phyloP scores from a whole-genome alignment of 2,888 invertebrate genomes.

The Labia minor region DNA sequence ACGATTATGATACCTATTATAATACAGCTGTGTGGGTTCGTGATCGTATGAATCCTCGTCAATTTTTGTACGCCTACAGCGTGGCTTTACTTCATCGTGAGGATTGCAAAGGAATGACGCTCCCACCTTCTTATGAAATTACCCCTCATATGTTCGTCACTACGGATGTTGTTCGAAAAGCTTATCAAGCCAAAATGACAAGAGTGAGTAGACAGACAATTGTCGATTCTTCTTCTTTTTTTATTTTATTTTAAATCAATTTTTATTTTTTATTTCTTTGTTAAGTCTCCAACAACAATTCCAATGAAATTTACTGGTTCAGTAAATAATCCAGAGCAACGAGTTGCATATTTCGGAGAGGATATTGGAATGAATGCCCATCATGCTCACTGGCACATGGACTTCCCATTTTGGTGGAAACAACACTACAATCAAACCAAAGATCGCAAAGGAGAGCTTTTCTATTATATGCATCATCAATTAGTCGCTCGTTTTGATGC shows the following conservation, averaged over 20 bases:
- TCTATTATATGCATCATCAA: slow-evolving; percentile 32
- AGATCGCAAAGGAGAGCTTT: slow-evolving; percentile 32
- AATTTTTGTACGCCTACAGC: slow-evolving; percentile 31
- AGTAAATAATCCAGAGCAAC: slow-evolving; percentile 30
- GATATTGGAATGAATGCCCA: slow-evolving; percentile 31
- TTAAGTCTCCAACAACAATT: slow-evolving; percentile 28
- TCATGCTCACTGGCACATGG: slow-evolving; percentile 32
- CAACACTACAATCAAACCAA: slow-evolving; percentile 27
- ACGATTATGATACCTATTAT: slow-evolving; percentile 27
- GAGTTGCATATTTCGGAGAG: slow-evolving; percentile 32
- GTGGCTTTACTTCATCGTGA: slow-evolving; percentile 29
- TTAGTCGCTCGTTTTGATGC: slow-evolving; percentile 25
- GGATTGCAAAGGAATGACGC: slow-evolving; percentile 25
- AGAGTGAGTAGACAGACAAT: slow-evolving; percentile 24
- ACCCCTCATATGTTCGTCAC: slow-evolving; percentile 31
- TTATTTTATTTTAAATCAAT: neutral
- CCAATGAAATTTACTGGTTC: slow-evolving; percentile 29
- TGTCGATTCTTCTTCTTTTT: too few species aligned
- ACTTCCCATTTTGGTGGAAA: slow-evolving; percentile 32
- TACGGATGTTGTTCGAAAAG: slow-evolving; percentile 29
- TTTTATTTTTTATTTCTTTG: neutral
- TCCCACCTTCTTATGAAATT: slow-evolving; percentile 31
- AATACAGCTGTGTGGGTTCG: slow-evolving; percentile 28
- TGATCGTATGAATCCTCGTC: slow-evolving; percentile 30
- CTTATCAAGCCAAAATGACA: slow-evolving; percentile 29